A percentile compares a stretch with the other conserved stretches of the same genome.
These are phyloP conservation scores for Perca fluviatilis DNA, from an alignment of 2,113 vertebrate species.

Conservation along the genomic window DNA sequence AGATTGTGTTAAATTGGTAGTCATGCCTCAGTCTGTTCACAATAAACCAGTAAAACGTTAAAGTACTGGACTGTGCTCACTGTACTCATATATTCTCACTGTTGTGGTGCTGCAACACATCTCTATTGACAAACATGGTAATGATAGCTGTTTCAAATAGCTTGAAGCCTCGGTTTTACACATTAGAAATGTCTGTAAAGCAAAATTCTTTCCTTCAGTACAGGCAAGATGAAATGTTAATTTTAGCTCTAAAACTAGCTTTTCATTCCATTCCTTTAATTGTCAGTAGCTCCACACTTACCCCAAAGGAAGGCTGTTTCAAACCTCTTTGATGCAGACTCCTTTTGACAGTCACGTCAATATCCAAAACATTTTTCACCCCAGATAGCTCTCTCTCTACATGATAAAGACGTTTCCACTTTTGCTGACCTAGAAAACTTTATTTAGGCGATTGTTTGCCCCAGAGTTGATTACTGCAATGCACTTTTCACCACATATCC, in stretches of 20 bases:
- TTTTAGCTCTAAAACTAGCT: conserved; percentile 41
- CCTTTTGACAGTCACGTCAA: conserved; percentile 52
- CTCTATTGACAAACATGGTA: background rate
- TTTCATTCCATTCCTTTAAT: conserved; percentile 40
- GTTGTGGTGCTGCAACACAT: background rate
- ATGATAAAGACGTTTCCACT: conserved; percentile 39
- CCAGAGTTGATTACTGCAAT: conserved; percentile 50
- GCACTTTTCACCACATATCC: conserved; percentile 39
- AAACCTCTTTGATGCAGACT: conserved; percentile 63
- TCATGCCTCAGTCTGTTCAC: conserved; percentile 9
- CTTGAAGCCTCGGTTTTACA: background rate
- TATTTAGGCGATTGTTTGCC: conserved; percentile 57
- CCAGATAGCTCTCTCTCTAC: conserved; percentile 40
- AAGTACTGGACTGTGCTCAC: background rate
- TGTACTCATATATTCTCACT: background rate
- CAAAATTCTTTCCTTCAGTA: conserved; percentile 10
- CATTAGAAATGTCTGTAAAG: conserved; percentile 5
- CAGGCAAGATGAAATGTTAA: conserved; percentile 13
- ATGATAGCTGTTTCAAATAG: conserved; percentile 3
- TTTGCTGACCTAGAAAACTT: conserved; percentile 66
- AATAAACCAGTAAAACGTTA: conserved; percentile 16
- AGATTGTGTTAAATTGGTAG: conserved; percentile 18
- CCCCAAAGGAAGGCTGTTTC: conserved; percentile 47
- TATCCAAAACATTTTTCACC: conserved; percentile 58
- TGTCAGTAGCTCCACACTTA: conserved; percentile 54